A percentile compares a stretch with the other conserved stretches of the same genome.
phyloP scores from a whole-genome alignment of 2,113 vertebrate species.

The Spermophilus dauricus region DNA sequence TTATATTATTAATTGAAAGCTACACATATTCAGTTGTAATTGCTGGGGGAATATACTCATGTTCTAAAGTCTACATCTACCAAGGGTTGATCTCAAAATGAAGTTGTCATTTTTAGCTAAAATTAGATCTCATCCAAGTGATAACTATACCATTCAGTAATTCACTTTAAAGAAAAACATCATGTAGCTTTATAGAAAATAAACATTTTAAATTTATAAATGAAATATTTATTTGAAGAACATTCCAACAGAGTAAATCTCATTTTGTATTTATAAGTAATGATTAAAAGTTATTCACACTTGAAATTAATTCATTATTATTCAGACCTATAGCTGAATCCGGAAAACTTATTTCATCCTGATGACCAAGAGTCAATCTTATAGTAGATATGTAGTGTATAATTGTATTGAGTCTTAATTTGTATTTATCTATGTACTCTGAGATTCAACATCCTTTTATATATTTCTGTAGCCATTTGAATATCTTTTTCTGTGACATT shows the following conservation, averaged over 20 bases:
- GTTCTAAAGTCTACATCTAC: conserved; percentile 18
- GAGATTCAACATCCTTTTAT: background rate
- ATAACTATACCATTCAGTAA: background rate
- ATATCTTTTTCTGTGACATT: background rate
- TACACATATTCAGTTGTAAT: conserved; percentile 47
- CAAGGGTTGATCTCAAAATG: background rate
- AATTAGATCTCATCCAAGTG: background rate
- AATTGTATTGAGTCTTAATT: background rate
- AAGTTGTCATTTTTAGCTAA: conserved; percentile 9
- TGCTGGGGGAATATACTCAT: conserved; percentile 39
- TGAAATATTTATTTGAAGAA: background rate
- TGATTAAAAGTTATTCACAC: background rate
- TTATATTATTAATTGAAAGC: conserved; percentile 59
- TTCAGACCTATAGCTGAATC: background rate
- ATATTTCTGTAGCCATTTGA: background rate
- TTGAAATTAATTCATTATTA: background rate
- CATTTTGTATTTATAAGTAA: background rate
- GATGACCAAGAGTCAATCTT: background rate
- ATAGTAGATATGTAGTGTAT: background rate
- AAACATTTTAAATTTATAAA: background rate
- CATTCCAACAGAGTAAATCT: background rate
- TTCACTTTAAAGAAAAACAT: background rate
- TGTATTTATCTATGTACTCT: background rate
- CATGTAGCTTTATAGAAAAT: conserved; percentile 9
- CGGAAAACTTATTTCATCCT: background rate